These are phyloP conservation scores for Cyanoramphus novaezelandiae DNA, from an alignment of 2,113 vertebrate species.

Conservation along the genomic window DNA sequence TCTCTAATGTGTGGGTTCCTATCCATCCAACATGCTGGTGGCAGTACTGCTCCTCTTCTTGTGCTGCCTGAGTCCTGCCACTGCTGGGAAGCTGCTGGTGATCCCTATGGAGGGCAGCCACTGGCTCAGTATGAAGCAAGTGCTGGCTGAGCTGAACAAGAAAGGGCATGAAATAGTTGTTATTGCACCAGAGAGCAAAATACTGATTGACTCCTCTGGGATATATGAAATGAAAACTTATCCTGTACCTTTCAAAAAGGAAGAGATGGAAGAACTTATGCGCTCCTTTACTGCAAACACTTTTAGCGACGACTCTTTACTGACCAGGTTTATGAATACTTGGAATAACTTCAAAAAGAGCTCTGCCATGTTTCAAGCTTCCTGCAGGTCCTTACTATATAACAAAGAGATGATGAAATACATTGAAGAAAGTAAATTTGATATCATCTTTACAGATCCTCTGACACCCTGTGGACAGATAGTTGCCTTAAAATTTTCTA, in stretches of 20 bases:
- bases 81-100: constrained; percentile 78
- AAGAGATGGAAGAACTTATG: not conserved
- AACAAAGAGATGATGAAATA: constrained; percentile 75
- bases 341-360: not conserved
- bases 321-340: constrained; percentile 8
- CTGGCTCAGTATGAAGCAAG: constrained; percentile 81
- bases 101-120: constrained; percentile 88
- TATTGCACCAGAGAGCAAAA: constrained; percentile 68
- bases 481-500: constrained; percentile 76
- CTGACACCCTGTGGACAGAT: constrained; percentile 84
- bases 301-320: constrained; percentile 53
- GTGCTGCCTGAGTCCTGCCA: not conserved
- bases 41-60: constrained; percentile 20
- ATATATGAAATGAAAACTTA: constrained; percentile 68
- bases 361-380: not conserved
- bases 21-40: not conserved
- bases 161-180: constrained; percentile 82
- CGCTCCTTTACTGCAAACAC: rapidly evolving
- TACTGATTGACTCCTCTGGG: constrained; percentile 68
- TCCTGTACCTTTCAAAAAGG: constrained; percentile 66
- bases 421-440: constrained; percentile 69
- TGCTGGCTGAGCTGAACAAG: constrained; percentile 75
- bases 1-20: rapidly evolving
- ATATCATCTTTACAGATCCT: constrained; percentile 83
- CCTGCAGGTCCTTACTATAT: constrained; percentile 77